phyloP scores from a whole-genome alignment of 1,140 invertebrate genomes.

The Euura lappo region DNA sequence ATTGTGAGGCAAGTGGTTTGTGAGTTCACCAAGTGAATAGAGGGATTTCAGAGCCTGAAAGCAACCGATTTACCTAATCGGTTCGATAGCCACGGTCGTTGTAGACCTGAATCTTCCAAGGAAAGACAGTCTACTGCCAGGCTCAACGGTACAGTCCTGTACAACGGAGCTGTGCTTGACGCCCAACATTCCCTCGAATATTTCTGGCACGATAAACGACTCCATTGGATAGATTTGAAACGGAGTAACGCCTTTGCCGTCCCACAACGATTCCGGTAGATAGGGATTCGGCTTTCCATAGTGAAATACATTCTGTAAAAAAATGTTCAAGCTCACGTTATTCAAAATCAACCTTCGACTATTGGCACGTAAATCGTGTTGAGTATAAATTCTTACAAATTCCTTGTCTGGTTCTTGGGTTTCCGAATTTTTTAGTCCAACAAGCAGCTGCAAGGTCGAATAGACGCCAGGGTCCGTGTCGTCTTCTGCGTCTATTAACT shows the following conservation, averaged over 20 bases:
- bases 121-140: conserved; percentile 28
- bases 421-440: conserved; percentile 42
- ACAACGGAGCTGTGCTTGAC: conserved; percentile 19
- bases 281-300: conserved; percentile 42
- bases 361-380: too few species aligned
- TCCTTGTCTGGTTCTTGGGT: conserved; percentile 24
- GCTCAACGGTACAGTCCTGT: conserved; percentile 14
- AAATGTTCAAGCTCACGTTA: conserved; percentile 7
- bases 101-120: conserved; percentile 30
- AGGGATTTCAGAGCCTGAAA: too few species aligned
- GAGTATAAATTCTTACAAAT: conserved; percentile 31
- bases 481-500: conserved; percentile 25
- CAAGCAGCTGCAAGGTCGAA: conserved; percentile 41
- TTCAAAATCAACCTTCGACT: too few species aligned
- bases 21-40: too few species aligned
- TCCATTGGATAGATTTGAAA: conserved; percentile 52
- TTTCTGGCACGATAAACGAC: conserved; percentile 42
- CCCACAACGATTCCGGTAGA: conserved; percentile 34
- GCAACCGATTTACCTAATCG: conserved; percentile 26
- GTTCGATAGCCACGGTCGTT: conserved; percentile 26
- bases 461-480: conserved; percentile 26
- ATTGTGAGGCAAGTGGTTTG: too few species aligned
- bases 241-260: conserved; percentile 31
- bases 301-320: conserved; percentile 49
- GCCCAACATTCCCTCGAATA: conserved; percentile 43